phyloP scores from a whole-genome alignment of 2,797 vertebrate genomes.

The Falco rusticolus region DNA sequence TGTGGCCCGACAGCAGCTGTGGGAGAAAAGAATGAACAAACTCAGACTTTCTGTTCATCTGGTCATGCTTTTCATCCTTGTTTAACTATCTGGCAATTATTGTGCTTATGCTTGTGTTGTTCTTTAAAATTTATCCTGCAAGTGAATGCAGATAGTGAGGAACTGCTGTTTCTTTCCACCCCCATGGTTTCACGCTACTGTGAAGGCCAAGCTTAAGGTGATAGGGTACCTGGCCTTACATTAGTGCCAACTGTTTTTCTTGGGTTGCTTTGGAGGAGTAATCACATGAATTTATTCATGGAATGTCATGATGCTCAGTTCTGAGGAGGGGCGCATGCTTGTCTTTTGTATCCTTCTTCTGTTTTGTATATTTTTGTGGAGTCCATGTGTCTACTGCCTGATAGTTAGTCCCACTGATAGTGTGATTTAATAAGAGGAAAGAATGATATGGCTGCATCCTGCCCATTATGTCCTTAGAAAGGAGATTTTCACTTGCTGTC shows the following conservation, averaged over 20 bases:
- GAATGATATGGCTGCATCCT: constrained; percentile 63
- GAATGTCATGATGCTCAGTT: constrained; percentile 37
- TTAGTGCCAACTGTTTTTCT: constrained; percentile 59
- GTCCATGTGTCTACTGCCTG: constrained; percentile 56
- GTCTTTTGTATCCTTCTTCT: constrained; percentile 60
- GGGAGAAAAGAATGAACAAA: constrained; percentile 5
- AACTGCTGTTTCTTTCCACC: background rate
- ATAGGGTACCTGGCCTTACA: constrained; percentile 7
- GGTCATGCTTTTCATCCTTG: constrained; percentile 1
- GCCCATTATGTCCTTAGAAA: constrained; percentile 73
- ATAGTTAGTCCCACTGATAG: constrained; percentile 68
- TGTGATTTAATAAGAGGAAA: constrained; percentile 71
- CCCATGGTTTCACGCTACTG: background rate
- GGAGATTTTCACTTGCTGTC: constrained; percentile 72
- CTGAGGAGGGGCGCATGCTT: constrained; percentile 8
- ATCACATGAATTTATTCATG: constrained; percentile 64
- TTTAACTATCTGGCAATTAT: constrained; percentile 4
- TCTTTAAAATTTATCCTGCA: background rate
- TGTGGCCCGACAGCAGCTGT: background rate
- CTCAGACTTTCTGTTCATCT: constrained; percentile 9
- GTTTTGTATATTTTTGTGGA: constrained; percentile 66
- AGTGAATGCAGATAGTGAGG: background rate
- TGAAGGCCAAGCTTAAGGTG: constrained; percentile 4
- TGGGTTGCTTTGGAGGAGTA: constrained; percentile 46
- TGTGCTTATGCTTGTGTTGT: background rate